Evolutionary conservation across 2,113 vertebrate species (phyloP).

Genomic region (Silurus asotus): DNA sequence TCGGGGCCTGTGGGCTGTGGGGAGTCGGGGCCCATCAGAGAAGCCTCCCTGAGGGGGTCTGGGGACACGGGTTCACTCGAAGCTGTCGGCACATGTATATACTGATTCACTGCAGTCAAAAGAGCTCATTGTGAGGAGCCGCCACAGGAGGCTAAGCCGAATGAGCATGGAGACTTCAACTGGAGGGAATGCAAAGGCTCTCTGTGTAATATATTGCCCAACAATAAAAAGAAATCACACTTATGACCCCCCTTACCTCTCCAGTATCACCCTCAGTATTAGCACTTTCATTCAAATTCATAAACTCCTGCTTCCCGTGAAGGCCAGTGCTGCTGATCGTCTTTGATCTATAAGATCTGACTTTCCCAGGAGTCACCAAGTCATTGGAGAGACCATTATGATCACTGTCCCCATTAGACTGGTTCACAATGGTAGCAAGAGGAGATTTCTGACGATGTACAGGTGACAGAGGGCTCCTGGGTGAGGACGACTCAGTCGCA

Average conservation of each 20-base stretch:
- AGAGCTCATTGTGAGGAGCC: conserved; percentile 70
- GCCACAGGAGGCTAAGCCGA: conserved; percentile 60
- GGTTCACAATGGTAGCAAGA: conserved; percentile 57
- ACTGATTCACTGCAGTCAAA: conserved; percentile 78
- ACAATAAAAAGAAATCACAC: conserved; percentile 11
- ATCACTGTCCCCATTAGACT: conserved; percentile 53
- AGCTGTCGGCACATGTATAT: conserved; percentile 76
- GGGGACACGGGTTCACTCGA: conserved; percentile 60
- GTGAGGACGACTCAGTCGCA: not conserved
- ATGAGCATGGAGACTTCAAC: conserved; percentile 52
- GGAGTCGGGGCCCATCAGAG: conserved; percentile 66
- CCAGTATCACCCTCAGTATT: conserved; percentile 47
- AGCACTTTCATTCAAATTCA: conserved; percentile 52
- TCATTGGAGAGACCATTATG: conserved; percentile 38
- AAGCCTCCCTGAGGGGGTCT: conserved; percentile 65
- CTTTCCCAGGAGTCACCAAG: conserved; percentile 50
- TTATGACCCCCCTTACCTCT: conserved; percentile 65
- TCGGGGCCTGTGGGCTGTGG: conserved; percentile 67
- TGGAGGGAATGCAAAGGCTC: conserved; percentile 61
- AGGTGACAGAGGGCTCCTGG: conserved; percentile 54
- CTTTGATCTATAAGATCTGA: conserved; percentile 65
- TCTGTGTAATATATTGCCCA: conserved; percentile 56
- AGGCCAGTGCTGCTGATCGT: conserved; percentile 62
- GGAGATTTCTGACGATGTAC: conserved; percentile 61
- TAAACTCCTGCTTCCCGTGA: conserved; percentile 53